Evolutionary conservation across 2,888 invertebrate species (phyloP).

Genomic region (Stenotaenia linearis): DNA sequence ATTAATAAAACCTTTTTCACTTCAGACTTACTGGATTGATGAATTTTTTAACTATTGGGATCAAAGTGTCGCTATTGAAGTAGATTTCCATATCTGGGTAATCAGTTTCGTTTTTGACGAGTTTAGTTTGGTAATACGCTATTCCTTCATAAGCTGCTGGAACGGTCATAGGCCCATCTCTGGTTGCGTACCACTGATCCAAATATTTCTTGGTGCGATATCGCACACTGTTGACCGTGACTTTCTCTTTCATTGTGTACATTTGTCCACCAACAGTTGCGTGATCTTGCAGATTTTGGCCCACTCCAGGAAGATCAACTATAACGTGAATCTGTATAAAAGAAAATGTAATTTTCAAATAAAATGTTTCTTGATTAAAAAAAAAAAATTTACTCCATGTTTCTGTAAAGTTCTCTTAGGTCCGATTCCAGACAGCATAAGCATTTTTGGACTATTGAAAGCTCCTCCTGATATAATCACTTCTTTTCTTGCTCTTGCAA

Average conservation of each 20-base stretch:
- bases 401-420: not conserved
- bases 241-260: not conserved
- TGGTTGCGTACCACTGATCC: not conserved
- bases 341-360: not conserved
- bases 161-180: not conserved
- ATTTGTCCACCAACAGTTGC: not conserved
- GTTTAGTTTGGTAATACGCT: not conserved
- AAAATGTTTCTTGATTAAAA: too few species aligned
- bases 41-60: not conserved
- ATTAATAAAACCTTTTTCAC: too few species aligned
- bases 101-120: not conserved
- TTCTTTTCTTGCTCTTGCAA: not conserved
- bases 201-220: not conserved
- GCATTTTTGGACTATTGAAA: not conserved
- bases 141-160: not conserved
- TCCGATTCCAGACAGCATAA: constrained; percentile 19
- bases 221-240: not conserved
- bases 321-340: not conserved
- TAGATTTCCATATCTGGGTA: not conserved
- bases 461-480: constrained; percentile 6
- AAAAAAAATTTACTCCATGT: not conserved
- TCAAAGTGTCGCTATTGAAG: not conserved
- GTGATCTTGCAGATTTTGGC: constrained; percentile 1
- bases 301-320: not conserved
- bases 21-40: not conserved